phyloP scores from a whole-genome alignment of 2,888 invertebrate genomes.

The Harpalus rubripes region DNA sequence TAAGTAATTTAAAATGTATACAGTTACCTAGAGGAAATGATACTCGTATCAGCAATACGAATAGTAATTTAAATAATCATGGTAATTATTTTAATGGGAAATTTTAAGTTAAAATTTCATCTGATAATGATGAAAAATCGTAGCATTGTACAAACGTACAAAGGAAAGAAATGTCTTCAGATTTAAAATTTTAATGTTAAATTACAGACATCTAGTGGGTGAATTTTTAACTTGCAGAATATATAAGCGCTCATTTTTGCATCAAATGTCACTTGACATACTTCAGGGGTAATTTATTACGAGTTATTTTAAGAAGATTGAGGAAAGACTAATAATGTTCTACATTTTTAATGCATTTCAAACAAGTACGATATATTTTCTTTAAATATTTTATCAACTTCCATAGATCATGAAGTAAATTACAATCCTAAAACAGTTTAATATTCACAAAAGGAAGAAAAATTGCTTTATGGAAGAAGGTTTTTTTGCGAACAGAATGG shows the following conservation, averaged over 20 bases:
- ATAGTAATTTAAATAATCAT: conserved; percentile 43
- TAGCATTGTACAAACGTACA: conserved; percentile 2
- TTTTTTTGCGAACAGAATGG: too few relatives aligned
- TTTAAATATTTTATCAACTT: background rate
- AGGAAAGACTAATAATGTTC: background rate
- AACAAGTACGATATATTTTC: background rate
- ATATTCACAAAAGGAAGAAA: background rate
- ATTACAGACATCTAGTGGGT: conserved; percentile 21
- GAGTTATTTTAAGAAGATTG: background rate
- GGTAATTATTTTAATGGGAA: conserved; percentile 32
- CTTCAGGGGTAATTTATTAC: background rate
- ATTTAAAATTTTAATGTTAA: conserved; percentile 39
- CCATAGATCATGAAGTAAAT: background rate
- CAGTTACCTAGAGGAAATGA: conserved; percentile 43
- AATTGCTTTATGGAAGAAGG: too few relatives aligned
- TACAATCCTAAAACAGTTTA: background rate
- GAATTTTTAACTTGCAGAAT: conserved; percentile 21
- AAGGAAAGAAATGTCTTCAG: conserved; percentile 34
- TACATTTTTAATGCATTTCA: conserved; percentile 7
- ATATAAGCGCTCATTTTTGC: conserved; percentile 23
- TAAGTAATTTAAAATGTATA: conserved; percentile 56
- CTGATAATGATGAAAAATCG: conserved; percentile 45
- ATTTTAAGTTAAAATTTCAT: conserved; percentile 51
- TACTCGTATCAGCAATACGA: background rate
- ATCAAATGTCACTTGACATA: conserved; percentile 29